Conservation (phyloP, 2,888 invertebrate species). For the Melipona bicolor region DNA sequence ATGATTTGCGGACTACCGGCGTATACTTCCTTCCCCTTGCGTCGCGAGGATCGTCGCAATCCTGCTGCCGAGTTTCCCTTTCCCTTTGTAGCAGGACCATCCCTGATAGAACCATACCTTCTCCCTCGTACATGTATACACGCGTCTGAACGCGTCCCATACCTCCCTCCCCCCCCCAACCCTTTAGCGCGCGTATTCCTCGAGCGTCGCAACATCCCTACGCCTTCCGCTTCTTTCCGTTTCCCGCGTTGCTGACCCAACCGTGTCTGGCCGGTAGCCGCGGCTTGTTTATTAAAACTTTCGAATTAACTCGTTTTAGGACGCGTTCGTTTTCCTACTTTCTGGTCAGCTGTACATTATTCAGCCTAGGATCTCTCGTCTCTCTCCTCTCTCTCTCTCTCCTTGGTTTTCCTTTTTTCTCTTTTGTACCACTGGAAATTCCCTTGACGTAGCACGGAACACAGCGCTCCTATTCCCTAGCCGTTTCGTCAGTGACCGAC, state of each 20-base stretch:
- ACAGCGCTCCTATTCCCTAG: background rate
- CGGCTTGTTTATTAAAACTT: conserved; percentile 78
- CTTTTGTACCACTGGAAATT: background rate
- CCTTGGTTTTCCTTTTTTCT: background rate
- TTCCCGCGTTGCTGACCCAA: background rate
- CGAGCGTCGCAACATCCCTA: background rate
- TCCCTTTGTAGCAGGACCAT: conserved; percentile 54
- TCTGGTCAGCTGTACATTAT: conserved; percentile 49
- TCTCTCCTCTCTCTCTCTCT: background rate
- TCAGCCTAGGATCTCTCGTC: conserved; percentile 25
- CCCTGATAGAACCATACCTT: conserved; percentile 27
- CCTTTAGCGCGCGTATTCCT: too few relatives aligned
- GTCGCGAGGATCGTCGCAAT: conserved; percentile 52
- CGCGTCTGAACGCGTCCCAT: background rate
- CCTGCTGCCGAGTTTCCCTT: conserved; percentile 39
- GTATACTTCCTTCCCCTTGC: conserved; percentile 47
- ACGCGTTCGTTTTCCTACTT: conserved; percentile 62
- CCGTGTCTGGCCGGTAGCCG: background rate
- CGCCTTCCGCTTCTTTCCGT: conserved; percentile 28
- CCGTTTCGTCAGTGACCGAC: conserved; percentile 12
- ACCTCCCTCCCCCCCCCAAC: too few relatives aligned
- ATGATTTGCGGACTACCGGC: conserved; percentile 75
- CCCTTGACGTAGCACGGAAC: conserved; percentile 2
- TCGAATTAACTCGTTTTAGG: conserved; percentile 72
- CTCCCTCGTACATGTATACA: background rate